Base-by-base conservation (phyloP, 2,797 vertebrate species). In the Tragopan temminckii region DNA sequence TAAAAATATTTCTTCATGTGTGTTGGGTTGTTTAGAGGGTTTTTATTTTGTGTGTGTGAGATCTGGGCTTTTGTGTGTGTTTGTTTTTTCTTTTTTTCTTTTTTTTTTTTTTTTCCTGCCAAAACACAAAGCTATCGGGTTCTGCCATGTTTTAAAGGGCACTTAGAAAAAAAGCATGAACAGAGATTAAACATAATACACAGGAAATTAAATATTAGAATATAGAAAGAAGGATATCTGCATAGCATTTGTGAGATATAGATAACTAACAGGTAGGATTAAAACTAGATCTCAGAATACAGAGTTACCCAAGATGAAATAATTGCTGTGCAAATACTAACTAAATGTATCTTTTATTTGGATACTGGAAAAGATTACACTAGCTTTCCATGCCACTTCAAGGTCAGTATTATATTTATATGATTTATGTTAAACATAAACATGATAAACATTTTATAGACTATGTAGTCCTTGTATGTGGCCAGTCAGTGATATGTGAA, bases 1-100 rank as follows among this genome's bases (percentile, higher is more conserved):
- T 93, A 92, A 93, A 96, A 89, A 88, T 61, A 89, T 95, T 94
- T 35, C 33, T 96, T 89, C 89, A 24, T 86, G 81, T 78, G 58
- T 13, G 55, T 43, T 50, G 40, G 33, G 40, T 42, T 63, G 12
- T 58, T 58, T 40, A 21, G 61, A 20, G 61, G 7, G 31, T 12
- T 55, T 55, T 55, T n/a, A 13, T 57, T 57, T 27, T 42, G 38
- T 31, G 24, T 29, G 59, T 29, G 36, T 40, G 27, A 20, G 27
- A 38, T 42, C 29, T 42, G 61, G 11, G 27, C 61, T 62, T 62
- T 62, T 62, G 31, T 57, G 59, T 29, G 31, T 29, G 25, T 13
- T 63, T 18, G 17, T 27, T 70, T 50, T 61, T 36, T 42, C 15
- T 42, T 27, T 70, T 50, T 61, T 36, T 42, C 15, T 42, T 42